Base-by-base conservation (phyloP, 1,140 invertebrate species). In the Triops cancriformis region DNA sequence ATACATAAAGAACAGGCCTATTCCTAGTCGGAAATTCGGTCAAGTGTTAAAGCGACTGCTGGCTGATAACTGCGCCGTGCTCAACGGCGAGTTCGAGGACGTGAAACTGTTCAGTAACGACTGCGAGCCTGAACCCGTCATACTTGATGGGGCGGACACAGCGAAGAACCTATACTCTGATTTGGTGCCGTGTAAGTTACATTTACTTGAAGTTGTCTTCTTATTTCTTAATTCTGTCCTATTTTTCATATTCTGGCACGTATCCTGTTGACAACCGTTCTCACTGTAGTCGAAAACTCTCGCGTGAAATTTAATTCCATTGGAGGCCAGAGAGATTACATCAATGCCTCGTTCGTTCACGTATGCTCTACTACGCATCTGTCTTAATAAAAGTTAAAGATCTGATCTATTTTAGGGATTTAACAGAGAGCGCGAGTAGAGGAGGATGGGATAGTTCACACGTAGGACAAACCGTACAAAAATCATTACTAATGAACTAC, bases 181-280 rank as follows among this genome's bases (percentile, higher is more conserved):
- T 83, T 92, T 94, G 78, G 86, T 93, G 79, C 92, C 93, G 80
- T 94, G 91, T 93, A 87, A 86, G n/a, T n/a, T n/a, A n/a, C n/a
- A n/a, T n/a, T n/a, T n/a, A n/a, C n/a, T n/a, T n/a, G n/a, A n/a
- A n/a, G n/a, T n/a, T n/a, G n/a, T n/a, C n/a, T n/a, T n/a, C n/a
- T n/a, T n/a, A n/a, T n/a, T n/a, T n/a, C n/a, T n/a, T n/a, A n/a
- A n/a, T n/a, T n/a, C n/a, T n/a, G n/a, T n/a, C n/a, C n/a, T n/a
- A n/a, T n/a, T n/a, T n/a, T n/a, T n/a, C n/a, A 94, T 83, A 92
- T 94, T 78, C 86, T 93, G 79, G 92, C 93, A 80, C 94, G 91
- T 93, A 87, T 73, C 86, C 89, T 81, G 88, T 89, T 83, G 84
- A n/a, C n/a, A n/a, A n/a, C n/a, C n/a, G n/a, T n/a, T n/a, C n/a